These are phyloP conservation scores for Drosophila murphyi DNA, from an alignment of 1,140 invertebrate species.

Conservation along the genomic window DNA sequence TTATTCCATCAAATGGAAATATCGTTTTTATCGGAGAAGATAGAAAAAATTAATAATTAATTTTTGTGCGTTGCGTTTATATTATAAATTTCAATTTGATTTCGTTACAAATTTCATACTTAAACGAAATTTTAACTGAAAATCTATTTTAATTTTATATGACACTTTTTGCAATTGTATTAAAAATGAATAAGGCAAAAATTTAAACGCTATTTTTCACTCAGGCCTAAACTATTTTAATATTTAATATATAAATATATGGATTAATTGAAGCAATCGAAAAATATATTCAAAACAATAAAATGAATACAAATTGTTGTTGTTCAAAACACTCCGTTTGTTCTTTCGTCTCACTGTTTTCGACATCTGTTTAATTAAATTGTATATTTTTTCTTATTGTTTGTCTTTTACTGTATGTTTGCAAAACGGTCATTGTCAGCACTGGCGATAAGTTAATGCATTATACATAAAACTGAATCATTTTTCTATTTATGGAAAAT, in stretches of 20 bases:
- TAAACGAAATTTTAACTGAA: constrained; percentile 9
- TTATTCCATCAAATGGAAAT: constrained; percentile 48
- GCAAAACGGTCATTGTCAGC: constrained; percentile 36
- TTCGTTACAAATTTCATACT: not conserved
- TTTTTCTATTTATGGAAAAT: not conserved
- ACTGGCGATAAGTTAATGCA: constrained; percentile 50
- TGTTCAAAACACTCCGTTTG: constrained; percentile 3
- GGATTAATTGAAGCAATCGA: constrained; percentile 7
- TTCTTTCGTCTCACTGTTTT: constrained; percentile 14
- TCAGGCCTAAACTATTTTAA: not conserved
- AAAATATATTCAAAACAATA: not conserved
- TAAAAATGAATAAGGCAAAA: constrained; percentile 21
- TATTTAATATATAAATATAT: not conserved
- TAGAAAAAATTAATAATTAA: constrained; percentile 32
- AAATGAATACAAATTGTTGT: not conserved
- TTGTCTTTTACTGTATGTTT: constrained; percentile 23
- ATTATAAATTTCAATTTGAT: constrained; percentile 17
- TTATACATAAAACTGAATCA: constrained; percentile 25
- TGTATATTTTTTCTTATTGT: constrained; percentile 19
- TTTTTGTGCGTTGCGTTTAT: constrained; percentile 10
- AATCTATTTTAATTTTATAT: constrained; percentile 10
- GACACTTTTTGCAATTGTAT: constrained; percentile 7
- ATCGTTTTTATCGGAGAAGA: constrained; percentile 9
- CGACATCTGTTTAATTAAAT: constrained; percentile 33
- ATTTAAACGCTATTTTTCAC: not conserved